A percentile compares a stretch with the other conserved stretches of the same genome.
Conservation (phyloP, 2,888 invertebrate genomes). For the Thysanoteuthis rhombus region DNA sequence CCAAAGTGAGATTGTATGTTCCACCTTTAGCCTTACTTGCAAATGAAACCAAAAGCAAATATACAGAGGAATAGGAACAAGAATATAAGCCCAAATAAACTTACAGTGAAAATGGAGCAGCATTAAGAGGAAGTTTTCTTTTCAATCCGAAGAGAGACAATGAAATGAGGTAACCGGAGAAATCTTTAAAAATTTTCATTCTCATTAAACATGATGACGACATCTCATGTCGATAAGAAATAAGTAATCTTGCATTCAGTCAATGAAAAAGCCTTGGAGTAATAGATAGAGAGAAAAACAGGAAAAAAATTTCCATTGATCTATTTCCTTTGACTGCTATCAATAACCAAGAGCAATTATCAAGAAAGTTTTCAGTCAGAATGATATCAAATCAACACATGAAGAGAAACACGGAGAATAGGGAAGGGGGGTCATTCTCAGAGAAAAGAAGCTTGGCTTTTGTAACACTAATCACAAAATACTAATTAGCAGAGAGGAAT, state of each 20-base stretch:
- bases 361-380: neutral
- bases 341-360: neutral
- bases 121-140: neutral
- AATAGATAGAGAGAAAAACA: neutral
- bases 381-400: neutral
- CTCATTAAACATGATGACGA: neutral
- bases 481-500: slow-evolving; percentile 12
- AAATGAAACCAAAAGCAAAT: neutral
- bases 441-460: neutral
- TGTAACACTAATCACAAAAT: slow-evolving; percentile 12
- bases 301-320: neutral
- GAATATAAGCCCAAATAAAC: neutral
- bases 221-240: neutral
- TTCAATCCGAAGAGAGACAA: no score
- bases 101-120: neutral
- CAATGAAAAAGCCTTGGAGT: neutral
- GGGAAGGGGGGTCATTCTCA: neutral
- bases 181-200: neutral
- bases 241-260: neutral
- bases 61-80: neutral
- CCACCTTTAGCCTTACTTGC: neutral
- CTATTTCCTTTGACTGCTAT: neutral
- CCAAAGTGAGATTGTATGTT: neutral
- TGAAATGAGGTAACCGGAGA: neutral
- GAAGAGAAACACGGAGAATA: neutral